Percentiles rank a stretch among this genome's conserved stretches.
These are phyloP conservation scores for Caenorhabditis becei DNA, from an alignment of 2,888 invertebrate genomes.

Conservation along the genomic window DNA sequence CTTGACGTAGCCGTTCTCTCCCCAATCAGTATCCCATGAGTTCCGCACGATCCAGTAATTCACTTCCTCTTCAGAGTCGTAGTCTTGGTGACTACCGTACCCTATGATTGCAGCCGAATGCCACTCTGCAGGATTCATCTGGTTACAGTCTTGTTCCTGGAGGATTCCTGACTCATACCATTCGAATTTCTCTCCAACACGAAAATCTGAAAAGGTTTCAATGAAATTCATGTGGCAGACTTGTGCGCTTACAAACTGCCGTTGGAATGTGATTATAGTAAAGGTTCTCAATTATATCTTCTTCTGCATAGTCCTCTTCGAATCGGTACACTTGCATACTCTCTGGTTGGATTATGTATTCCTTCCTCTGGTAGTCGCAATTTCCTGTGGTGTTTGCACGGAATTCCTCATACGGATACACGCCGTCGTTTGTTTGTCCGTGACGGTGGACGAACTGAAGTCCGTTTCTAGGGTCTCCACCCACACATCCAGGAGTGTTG, in stretches of 20 bases:
- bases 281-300: constrained; percentile 40
- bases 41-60: constrained; percentile 33
- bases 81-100: constrained; percentile 9
- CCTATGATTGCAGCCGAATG: constrained; percentile 35
- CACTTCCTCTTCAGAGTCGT: neutral
- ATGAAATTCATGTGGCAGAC: neutral
- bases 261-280: constrained; percentile 37
- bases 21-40: constrained; percentile 36
- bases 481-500: constrained; percentile 45
- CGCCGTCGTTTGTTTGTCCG: constrained; percentile 17
- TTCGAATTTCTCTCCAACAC: constrained; percentile 34
- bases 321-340: constrained; percentile 29
- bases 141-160: constrained; percentile 24
- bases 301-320: constrained; percentile 31
- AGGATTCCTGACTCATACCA: constrained; percentile 37
- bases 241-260: constrained; percentile 20
- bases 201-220: constrained; percentile 20
- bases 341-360: constrained; percentile 8
- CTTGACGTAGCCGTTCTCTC: constrained; percentile 38
- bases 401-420: constrained; percentile 48
- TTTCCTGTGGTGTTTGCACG: constrained; percentile 47
- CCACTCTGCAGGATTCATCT: constrained; percentile 31
- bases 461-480: constrained; percentile 38
- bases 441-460: constrained; percentile 16
- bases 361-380: constrained; percentile 16